These are phyloP conservation scores for Psephotus haematonotus DNA, from an alignment of 2,113 vertebrate genomes.

Conservation along the genomic window DNA sequence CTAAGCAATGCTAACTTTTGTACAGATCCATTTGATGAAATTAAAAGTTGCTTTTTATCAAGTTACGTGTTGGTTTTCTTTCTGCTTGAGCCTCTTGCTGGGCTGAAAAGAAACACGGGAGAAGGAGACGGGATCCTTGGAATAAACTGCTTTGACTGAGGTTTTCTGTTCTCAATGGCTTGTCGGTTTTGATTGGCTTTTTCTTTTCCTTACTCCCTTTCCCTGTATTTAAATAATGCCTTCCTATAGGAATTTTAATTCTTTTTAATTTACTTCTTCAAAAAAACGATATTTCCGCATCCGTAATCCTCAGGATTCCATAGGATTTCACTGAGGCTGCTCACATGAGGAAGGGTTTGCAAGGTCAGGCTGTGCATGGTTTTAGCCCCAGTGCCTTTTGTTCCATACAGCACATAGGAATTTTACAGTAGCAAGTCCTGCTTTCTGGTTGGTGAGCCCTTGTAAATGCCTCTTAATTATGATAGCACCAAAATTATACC, in stretches of 20 bases:
- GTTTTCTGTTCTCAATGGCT: background rate
- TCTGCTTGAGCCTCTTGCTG: background rate
- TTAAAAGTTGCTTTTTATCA: conserved; percentile 83
- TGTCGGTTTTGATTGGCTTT: background rate
- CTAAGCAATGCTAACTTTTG: conserved; percentile 92
- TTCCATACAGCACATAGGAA: background rate
- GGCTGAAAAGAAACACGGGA: background rate
- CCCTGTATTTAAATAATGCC: rapidly evolving
- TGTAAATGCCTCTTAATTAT: background rate
- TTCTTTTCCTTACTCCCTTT: background rate
- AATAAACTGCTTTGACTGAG: background rate
- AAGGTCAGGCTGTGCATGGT: background rate
- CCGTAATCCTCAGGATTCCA: background rate
- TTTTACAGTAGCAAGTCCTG: background rate
- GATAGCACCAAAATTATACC: background rate
- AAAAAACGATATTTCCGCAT: background rate
- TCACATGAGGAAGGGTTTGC: background rate
- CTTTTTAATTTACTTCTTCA: background rate
- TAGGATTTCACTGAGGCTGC: background rate
- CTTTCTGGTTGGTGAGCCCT: background rate
- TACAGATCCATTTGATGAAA: conserved; percentile 86
- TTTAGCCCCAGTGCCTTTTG: background rate
- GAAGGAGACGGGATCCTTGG: background rate
- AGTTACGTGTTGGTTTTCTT: conserved; percentile 1
- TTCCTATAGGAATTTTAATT: background rate